Evolutionary conservation across 2,888 invertebrate species (phyloP), one percentile per base, ranked within the genome.

Genomic region (Luperina nickerlii): DNA sequence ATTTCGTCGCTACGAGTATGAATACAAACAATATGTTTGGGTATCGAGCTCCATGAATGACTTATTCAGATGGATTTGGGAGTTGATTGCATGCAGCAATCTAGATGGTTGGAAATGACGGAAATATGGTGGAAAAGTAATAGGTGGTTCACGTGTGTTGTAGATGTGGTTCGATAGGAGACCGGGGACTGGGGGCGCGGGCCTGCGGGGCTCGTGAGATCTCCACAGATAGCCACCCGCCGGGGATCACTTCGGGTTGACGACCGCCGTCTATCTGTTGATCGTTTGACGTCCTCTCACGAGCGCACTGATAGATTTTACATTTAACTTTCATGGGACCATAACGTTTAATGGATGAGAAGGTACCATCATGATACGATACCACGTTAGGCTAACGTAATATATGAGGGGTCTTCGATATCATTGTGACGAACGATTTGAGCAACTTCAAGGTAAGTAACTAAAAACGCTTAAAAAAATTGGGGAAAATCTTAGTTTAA

Each of bases 221-320:
- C 83, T 86, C 68, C 81, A 69, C 82, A 76, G 88, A 90, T 90
- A 90, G 88, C 89, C 89, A 83, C 79, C 88, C 90, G 84, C 88
- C 81, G 73, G 90, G 90, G 91, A 90, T 89, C 83, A 84, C 87
- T 89, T 75, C 82, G 87, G 92, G 91, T 90, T 91, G 91, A 90
- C 90, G 91, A 90, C 91, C 90, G 91, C 72, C 84, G 77, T 87
- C 86, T 90, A 91, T 91, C 91, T 89, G 90, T 89, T 85, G 90
- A 89, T 90, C 88, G 85, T 67, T 78, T 68, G 79, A 71, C 78
- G 72, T 81, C 60, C 82, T 83, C 82, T 71, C 79, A 71, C 63
- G 67, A 74, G 80, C 71, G 63, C 74, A 70, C 74, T 83, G 68
- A 78, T 84, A 89, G 81, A 86, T 83, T 88, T 79, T 71, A 79